Conservation (phyloP, 2,888 invertebrate species). For the Erynnis tages region DNA sequence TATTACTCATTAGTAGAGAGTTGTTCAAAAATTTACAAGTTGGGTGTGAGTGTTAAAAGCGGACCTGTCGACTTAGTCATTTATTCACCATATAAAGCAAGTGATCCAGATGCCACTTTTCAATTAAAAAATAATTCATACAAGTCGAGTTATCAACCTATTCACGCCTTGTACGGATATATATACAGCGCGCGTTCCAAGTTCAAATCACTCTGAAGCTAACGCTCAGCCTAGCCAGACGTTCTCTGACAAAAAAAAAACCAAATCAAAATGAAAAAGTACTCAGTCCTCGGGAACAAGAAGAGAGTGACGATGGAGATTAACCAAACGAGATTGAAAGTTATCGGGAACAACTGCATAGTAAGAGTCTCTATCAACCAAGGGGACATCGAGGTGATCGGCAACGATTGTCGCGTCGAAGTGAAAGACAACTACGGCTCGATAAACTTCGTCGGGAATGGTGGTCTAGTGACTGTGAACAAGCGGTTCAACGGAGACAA, state of each 20-base stretch:
- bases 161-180: too few species aligned
- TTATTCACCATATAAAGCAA: too few species aligned
- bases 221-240: conserved; percentile 29
- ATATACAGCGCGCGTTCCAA: conserved; percentile 40
- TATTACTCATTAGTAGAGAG: too few species aligned
- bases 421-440: conserved; percentile 62
- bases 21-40: too few species aligned
- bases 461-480: conserved; percentile 56
- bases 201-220: conserved; percentile 42
- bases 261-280: conserved; percentile 63
- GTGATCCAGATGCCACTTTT: too few species aligned
- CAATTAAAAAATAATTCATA: too few species aligned
- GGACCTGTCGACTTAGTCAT: too few species aligned
- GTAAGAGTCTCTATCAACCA: conserved; percentile 60
- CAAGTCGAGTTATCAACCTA: too few species aligned
- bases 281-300: conserved; percentile 72
- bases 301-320: conserved; percentile 75
- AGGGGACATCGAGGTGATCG: conserved; percentile 72
- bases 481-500: conserved; percentile 62
- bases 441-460: conserved; percentile 66
- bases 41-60: too few species aligned
- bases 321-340: conserved; percentile 61
- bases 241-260: conserved; percentile 26
- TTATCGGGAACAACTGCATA: conserved; percentile 70
- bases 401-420: conserved; percentile 70